Base-by-base conservation (phyloP, 2,113 vertebrate genomes). In the Misgurnus mizolepis region DNA sequence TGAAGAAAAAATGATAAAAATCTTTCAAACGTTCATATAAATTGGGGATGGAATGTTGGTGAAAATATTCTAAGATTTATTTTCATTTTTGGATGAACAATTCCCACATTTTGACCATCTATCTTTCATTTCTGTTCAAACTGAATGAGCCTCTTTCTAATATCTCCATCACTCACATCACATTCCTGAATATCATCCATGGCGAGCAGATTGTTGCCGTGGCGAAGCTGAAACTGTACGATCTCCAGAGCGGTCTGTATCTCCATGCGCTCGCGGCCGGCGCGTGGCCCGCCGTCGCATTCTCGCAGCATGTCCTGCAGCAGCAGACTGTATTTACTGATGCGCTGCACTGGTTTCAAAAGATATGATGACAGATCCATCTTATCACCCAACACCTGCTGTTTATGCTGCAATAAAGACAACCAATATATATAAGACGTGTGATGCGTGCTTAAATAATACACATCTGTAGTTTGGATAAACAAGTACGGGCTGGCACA, bases 291-390 rank as follows among this genome's bases (percentile, higher is more conserved):
- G 0, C 5, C 72, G 1, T 89, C 80, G 27, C 91, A 91, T 69
- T 93, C 92, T 22, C 82, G 86, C 83, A 90, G 77, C 87, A 93
- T 87, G 86, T 94, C 93, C 84, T 92, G 92, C 53, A 94, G 91
- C 79, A 94, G 88, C 50, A 94, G 85, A 67, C 90, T 90, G 89
- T 94, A 94, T 81, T 94, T 94, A 78, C 93, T 93, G 89, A 94
- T 93, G 77, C 93, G 89, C 87, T 94, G 93, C 62, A 94, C 90
- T 0, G 92, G 93, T 84, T 93, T 94, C 87, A 94, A 86, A 76
- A 93, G 84, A 82, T 93, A 94, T 0, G 93, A 94, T 40, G 90
- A 92, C 83, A 94, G 82, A 79, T 94, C 92, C 93, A 93, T 93
- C 84, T 91, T 90, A 78, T 94, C 91, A 5, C 85, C 82, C 22